These are phyloP conservation scores for Nasonia longicornis DNA, from an alignment of 1,140 invertebrate species.

Conservation along the genomic window DNA sequence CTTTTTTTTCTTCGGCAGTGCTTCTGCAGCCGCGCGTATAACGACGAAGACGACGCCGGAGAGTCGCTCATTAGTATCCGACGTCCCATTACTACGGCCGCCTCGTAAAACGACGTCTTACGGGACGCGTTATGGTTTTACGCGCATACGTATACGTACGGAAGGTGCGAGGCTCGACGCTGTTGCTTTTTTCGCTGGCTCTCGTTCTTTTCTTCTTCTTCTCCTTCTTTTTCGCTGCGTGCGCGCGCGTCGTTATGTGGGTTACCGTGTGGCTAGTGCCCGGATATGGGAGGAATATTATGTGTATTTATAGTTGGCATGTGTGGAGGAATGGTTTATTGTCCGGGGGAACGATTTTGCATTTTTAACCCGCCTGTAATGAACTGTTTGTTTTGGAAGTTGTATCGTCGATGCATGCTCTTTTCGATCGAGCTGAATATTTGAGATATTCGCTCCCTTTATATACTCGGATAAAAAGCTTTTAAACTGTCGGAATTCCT, in stretches of 20 bases:
- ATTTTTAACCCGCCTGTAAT: background rate
- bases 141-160: background rate
- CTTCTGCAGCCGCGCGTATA: background rate
- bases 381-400: background rate
- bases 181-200: background rate
- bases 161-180: background rate
- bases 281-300: background rate
- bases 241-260: background rate
- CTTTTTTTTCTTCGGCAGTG: background rate
- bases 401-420: too few relatives aligned
- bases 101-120: constrained; percentile 27
- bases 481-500: too few relatives aligned
- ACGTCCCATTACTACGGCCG: background rate
- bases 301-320: background rate
- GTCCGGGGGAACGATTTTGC: background rate
- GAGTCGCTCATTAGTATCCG: constrained; percentile 26
- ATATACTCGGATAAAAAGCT: too few relatives aligned
- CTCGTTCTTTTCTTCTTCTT: background rate
- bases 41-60: background rate
- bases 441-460: too few relatives aligned
- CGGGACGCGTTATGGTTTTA: constrained; percentile 1
- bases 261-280: background rate
- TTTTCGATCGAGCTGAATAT: too few relatives aligned
- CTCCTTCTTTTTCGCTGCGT: background rate
- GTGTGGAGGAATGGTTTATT: background rate